phyloP scores from a whole-genome alignment of 2,113 vertebrate genomes.

The Aramus guarauna region DNA sequence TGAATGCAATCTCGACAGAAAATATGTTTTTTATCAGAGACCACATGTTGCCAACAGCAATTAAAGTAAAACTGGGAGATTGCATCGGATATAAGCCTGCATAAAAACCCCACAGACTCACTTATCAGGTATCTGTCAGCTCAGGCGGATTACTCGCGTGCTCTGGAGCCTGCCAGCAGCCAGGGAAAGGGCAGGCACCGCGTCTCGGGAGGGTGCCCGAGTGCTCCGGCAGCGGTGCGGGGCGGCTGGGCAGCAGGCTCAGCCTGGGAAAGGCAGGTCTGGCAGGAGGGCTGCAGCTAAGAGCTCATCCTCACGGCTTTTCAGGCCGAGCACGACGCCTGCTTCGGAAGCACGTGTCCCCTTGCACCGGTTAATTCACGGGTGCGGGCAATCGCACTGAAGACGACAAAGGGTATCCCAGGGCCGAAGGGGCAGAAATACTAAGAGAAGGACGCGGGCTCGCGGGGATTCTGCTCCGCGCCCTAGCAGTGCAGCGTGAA shows the following conservation, averaged over 20 bases:
- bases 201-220: neutral
- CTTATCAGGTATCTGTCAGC: slow-evolving; percentile 8
- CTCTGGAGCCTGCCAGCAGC: neutral
- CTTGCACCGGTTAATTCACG: too few species aligned
- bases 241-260: neutral
- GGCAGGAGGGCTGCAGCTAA: accelerated
- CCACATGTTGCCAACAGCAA: slow-evolving; percentile 80
- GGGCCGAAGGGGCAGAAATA: neutral
- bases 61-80: slow-evolving; percentile 77
- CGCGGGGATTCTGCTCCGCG: neutral
- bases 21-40: slow-evolving; percentile 85
- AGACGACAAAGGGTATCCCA: neutral
- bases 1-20: slow-evolving; percentile 77
- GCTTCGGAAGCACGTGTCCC: neutral
- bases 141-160: neutral
- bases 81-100: slow-evolving; percentile 67
- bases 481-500: accelerated
- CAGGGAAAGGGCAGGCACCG: neutral
- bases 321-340: accelerated
- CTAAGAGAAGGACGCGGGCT: accelerated
- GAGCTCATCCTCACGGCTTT: too few species aligned
- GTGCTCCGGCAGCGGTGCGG: neutral
- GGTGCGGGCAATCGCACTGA: accelerated
- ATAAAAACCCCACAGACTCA: neutral
- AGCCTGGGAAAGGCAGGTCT: accelerated